A percentile compares a stretch with the other conserved stretches of the same genome.
Evolutionary conservation across 2,888 invertebrate genomes (phyloP).

Genomic region (Meta bourneti): DNA sequence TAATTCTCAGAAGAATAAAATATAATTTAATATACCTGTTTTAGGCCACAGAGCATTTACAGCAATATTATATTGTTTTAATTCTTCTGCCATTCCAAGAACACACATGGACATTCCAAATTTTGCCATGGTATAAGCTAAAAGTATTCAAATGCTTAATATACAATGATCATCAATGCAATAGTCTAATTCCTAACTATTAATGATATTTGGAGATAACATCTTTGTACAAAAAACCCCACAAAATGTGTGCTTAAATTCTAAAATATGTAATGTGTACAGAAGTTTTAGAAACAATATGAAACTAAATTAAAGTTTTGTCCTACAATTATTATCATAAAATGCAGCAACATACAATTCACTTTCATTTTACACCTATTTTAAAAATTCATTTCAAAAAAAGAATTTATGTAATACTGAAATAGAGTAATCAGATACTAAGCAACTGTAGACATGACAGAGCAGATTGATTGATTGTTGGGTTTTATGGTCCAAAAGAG

Average conservation of each 20-base stretch:
- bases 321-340: no score
- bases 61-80: slow-evolving; percentile 89
- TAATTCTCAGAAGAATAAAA: no score
- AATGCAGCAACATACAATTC: no score
- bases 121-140: slow-evolving; percentile 98
- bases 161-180: not conserved
- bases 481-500: no score
- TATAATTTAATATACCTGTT: slow-evolving; percentile 85
- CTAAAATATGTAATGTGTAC: not conserved
- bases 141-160: slow-evolving; percentile 45
- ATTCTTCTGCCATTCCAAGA: slow-evolving; percentile 97
- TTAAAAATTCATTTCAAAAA: no score
- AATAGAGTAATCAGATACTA: no score
- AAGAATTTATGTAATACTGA: no score
- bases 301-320: no score
- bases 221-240: not conserved
- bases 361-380: no score
- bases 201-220: not conserved
- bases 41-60: slow-evolving; percentile 98
- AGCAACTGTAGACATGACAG: no score
- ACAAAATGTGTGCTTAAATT: not conserved
- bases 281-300: no score
- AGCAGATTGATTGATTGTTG: no score
- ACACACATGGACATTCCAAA: slow-evolving; percentile 99
- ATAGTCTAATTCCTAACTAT: not conserved